phyloP scores from a whole-genome alignment of 2,888 invertebrate genomes.

The Metallyticus violacea region DNA sequence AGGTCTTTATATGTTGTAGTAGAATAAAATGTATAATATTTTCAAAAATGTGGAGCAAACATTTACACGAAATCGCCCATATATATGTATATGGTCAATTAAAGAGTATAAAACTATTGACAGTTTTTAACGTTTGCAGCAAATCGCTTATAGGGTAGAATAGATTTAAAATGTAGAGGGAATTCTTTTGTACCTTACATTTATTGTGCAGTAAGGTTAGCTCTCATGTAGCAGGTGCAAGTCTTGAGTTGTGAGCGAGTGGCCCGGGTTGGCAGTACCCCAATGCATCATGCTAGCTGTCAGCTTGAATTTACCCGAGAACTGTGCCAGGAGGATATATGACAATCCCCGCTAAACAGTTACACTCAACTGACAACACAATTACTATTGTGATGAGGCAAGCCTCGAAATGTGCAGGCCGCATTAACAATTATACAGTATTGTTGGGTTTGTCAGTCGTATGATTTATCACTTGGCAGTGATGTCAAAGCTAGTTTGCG shows the following conservation, averaged over 20 bases:
- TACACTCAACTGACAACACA: conserved; percentile 25
- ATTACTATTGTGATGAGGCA: conserved; percentile 22
- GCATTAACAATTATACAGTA: conserved; percentile 27
- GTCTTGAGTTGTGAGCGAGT: neutral
- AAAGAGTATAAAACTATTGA: too few species aligned
- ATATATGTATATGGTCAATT: too few species aligned
- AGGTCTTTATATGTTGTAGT: too few species aligned
- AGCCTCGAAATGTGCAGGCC: neutral
- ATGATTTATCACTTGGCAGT: conserved; percentile 25
- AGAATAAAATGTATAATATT: too few species aligned
- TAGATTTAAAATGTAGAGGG: too few species aligned
- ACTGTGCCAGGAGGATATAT: neutral
- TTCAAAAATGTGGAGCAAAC: too few species aligned
- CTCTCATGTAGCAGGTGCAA: neutral
- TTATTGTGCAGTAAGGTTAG: neutral
- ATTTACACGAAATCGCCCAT: too few species aligned
- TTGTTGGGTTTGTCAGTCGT: conserved; percentile 26
- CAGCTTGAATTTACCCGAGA: neutral
- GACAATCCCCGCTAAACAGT: conserved; percentile 16
- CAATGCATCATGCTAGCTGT: conserved; percentile 5
- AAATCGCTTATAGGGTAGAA: too few species aligned
- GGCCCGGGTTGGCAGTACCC: neutral
- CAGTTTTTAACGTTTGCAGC: too few species aligned
- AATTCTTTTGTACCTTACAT: too few species aligned
- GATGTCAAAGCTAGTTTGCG: neutral